Conservation (phyloP, 2,797 vertebrate genomes). For the Oceanodroma leucorhoa region DNA sequence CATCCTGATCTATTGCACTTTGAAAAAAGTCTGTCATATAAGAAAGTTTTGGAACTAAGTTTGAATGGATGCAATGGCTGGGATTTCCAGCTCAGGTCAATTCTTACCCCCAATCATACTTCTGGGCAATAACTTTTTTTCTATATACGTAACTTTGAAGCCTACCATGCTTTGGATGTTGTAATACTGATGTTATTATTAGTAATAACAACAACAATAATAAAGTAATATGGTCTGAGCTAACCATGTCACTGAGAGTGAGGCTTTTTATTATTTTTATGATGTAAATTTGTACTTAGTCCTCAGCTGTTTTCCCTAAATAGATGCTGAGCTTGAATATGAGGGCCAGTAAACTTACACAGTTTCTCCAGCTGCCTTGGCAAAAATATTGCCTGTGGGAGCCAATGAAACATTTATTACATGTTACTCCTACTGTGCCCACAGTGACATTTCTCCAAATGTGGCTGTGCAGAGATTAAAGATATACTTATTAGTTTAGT, state of each 20-base stretch:
- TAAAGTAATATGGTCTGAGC: not conserved
- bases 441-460: slow-evolving; percentile 46
- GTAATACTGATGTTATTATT: not conserved
- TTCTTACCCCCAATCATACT: not conserved
- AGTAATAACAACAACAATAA: not conserved
- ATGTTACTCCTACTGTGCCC: slow-evolving; percentile 41
- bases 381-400: slow-evolving; percentile 63
- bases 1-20: not conserved
- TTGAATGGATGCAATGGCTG: not conserved
- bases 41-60: slow-evolving; percentile 19
- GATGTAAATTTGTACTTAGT: slow-evolving; percentile 45
- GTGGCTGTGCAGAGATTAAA: slow-evolving; percentile 33
- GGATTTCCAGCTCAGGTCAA: not conserved
- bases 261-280: slow-evolving; percentile 56
- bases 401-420: slow-evolving; percentile 57
- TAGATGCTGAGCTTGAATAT: slow-evolving; percentile 49
- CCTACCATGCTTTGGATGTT: not conserved
- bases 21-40: not conserved
- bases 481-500: slow-evolving; percentile 17
- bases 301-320: slow-evolving; percentile 64
- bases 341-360: slow-evolving; percentile 48
- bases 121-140: not conserved
- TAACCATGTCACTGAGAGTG: slow-evolving; percentile 29
- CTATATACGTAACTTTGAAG: not conserved
- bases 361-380: slow-evolving; percentile 71